Base-by-base conservation (phyloP, 2,888 invertebrate species). In the Hartigia nigra region DNA sequence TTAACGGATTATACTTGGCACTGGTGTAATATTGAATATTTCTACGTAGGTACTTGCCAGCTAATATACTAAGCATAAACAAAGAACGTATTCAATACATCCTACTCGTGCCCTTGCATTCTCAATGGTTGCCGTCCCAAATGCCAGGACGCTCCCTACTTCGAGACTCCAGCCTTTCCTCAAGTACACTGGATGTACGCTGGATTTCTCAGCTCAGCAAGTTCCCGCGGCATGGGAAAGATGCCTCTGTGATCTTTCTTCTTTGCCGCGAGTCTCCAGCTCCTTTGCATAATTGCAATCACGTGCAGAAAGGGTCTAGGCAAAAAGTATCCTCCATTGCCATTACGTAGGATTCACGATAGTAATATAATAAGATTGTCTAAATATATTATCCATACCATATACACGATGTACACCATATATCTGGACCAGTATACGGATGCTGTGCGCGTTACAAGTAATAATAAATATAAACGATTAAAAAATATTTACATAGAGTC, bases 111-210 rank as follows among this genome's bases (percentile, higher is more conserved):
- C 86, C 87, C 88, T 87, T 88, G 87, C 88, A 87, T 87, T 87
- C 87, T 81, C 84, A 77, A 74, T 72, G 78, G 74, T 81, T 31
- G 83, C 79, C 80, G 85, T 81, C 83, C 85, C 81, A 87, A 88
- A 88, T 88, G 87, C 87, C 87, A 87, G 80, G 83, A 85, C 87
- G 86, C 86, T 87, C 86, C 86, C 82, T 84, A 72, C 72, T 35
- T 31, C 35, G 75, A 37, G 75, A 5, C 75, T 75, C 75, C 5
- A 34, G 36, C 34, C 75, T 23, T 31, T 31, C 75, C 36, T 36
- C 36, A 31, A 11, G 72, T n/a, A 55, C 23, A 55, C n/a, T n/a
- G 23, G 9, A 55, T 3, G 0, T 23, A 23, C 23, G 55, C 2
- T 55, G 55, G 9, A 55, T 55, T 55, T 55, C 55, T 55, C 23